These are phyloP conservation scores for Neelides folsomi DNA, from an alignment of 2,888 invertebrate species.

Conservation along the genomic window DNA sequence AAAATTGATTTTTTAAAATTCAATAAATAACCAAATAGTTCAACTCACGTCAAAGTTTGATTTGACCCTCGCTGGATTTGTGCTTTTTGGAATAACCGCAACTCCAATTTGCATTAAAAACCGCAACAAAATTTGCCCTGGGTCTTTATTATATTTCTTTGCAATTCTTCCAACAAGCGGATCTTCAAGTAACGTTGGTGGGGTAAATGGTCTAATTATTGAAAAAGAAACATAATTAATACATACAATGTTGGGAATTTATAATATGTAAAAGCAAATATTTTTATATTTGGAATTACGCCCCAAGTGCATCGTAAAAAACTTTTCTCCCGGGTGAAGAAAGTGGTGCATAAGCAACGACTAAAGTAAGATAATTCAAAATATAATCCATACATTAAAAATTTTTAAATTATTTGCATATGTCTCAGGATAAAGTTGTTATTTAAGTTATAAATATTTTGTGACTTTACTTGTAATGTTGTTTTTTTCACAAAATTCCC, in stretches of 20 bases:
- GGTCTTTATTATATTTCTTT: slow-evolving; percentile 48
- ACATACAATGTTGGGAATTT: too few species aligned
- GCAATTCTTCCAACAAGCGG: slow-evolving; percentile 37
- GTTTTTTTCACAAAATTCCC: slow-evolving; percentile 47
- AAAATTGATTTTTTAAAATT: neutral
- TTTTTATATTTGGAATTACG: slow-evolving; percentile 1
- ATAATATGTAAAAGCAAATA: too few species aligned
- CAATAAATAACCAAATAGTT: neutral
- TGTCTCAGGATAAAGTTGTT: too few species aligned
- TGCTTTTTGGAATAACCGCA: slow-evolving; percentile 71
- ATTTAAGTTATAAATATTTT: too few species aligned
- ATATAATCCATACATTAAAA: neutral
- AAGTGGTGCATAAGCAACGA: neutral
- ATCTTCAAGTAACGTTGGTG: slow-evolving; percentile 33
- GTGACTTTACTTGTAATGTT: slow-evolving; percentile 45
- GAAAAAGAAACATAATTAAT: too few species aligned
- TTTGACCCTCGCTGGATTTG: slow-evolving; percentile 53
- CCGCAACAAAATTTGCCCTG: slow-evolving; percentile 62
- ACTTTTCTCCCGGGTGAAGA: neutral
- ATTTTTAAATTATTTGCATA: too few species aligned
- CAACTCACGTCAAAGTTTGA: slow-evolving; percentile 54
- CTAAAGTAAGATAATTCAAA: neutral
- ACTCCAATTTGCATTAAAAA: slow-evolving; percentile 60
- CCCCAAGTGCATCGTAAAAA: neutral
- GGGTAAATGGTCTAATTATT: slow-evolving; percentile 4